Evolutionary conservation across 2,113 vertebrate species (phyloP).

Genomic region (Balaeniceps rex): DNA sequence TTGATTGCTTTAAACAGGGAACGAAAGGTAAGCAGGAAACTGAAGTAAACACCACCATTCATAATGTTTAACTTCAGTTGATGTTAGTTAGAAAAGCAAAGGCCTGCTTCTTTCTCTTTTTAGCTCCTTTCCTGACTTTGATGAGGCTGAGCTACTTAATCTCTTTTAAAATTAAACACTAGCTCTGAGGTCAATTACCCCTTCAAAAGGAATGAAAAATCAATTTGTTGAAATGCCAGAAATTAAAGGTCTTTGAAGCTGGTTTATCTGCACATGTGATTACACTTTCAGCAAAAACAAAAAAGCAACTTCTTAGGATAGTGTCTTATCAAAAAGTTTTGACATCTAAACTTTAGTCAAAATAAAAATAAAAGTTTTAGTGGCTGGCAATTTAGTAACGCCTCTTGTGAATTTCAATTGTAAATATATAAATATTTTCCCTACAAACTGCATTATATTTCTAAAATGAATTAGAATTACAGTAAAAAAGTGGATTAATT

Average conservation of each 20-base stretch:
- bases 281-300: neutral
- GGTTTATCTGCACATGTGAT: slow-evolving; percentile 10
- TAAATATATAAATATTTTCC: neutral
- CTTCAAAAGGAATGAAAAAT: slow-evolving; percentile 55
- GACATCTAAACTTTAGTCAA: neutral
- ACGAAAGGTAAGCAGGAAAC: neutral
- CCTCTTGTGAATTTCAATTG: neutral
- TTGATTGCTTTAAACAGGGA: neutral
- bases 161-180: slow-evolving; percentile 35
- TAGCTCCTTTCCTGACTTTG: neutral
- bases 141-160: neutral
- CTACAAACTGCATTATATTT: neutral
- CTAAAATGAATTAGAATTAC: neutral
- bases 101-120: neutral
- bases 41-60: neutral
- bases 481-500: neutral
- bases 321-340: neutral
- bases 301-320: neutral
- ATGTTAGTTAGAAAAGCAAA: neutral
- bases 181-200: slow-evolving; percentile 37
- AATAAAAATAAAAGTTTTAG: neutral
- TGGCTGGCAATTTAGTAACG: neutral
- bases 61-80: neutral
- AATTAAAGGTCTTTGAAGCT: slow-evolving; percentile 41
- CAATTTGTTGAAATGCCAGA: slow-evolving; percentile 40